Evolutionary conservation across 2,797 vertebrate species (phyloP), one percentile per base, ranked within the genome.

Genomic region (Bovichtus diacanthus): DNA sequence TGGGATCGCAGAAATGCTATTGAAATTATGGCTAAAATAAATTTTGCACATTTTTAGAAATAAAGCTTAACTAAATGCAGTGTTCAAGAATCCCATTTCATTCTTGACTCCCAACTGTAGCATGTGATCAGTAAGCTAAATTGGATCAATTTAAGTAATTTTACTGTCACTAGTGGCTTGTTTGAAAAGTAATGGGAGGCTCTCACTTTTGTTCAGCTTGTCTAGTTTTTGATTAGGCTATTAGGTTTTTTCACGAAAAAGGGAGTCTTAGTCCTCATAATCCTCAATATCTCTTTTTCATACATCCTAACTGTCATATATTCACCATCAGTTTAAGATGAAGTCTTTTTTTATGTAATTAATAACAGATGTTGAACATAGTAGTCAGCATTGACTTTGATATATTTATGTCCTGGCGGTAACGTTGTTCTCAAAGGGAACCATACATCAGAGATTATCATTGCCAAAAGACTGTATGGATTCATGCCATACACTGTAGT

Each of bases 281-380:
- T 80, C 61, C 44, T 71, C 47, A 31, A 1, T 56, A 50, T 79
- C 21, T 83, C 6, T 59, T 67, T 75, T 55, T 50, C 44, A 62
- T 46, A 13, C 43, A 54, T 80, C 50, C 53, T 1, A 55, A 10
- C 53, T 80, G 62, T 71, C 79, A 12, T 38, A 51, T 66, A 79
- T 66, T 74, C 54, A 31, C 50, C 3, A 6, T 54, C 36, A 31
- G 54, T 41, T 19, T 13, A 39, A 47, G 39, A 70, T 29, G 5
- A 74, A 78, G 73, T 74, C 25, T 75, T 50, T 83, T 88, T 83
- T 59, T 49, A 63, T 70, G 18, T 59, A 62, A 59, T 76, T 47
- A 65, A 34, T 58, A 70, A 34, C 86, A 87, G 58, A 83, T 91
- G 85, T 74, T 76, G 49, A 74, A 77, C 31, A 21, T 36, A 60